These are phyloP conservation scores for Stenolophus ochropezus DNA, from an alignment of 2,888 invertebrate genomes.

Conservation along the genomic window DNA sequence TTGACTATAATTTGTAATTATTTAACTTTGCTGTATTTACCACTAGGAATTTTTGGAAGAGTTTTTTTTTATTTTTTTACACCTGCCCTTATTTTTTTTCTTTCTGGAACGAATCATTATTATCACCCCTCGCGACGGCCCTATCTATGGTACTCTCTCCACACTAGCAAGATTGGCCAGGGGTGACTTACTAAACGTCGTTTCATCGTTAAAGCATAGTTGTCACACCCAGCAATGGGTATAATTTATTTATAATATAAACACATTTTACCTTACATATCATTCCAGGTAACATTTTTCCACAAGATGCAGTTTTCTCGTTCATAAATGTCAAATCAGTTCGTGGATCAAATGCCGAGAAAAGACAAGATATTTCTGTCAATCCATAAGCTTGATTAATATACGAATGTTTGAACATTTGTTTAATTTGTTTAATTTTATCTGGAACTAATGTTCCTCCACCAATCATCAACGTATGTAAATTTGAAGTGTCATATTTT, in stretches of 20 bases:
- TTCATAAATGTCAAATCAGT: not conserved
- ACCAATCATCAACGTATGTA: constrained; percentile 55
- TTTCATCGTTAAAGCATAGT: no score
- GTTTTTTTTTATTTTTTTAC: constrained; percentile 61
- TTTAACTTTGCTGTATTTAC: constrained; percentile 61
- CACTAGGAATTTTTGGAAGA: constrained; percentile 63
- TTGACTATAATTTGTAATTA: no score
- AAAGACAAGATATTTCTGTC: constrained; percentile 59
- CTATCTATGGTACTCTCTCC: no score
- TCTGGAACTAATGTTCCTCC: constrained; percentile 55
- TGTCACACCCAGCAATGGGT: no score
- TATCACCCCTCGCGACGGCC: no score
- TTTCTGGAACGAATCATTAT: constrained; percentile 53
- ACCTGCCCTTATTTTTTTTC: constrained; percentile 63
- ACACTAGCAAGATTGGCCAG: no score
- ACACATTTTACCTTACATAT: constrained; percentile 4
- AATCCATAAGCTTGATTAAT: constrained; percentile 60
- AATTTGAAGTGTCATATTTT: constrained; percentile 52
- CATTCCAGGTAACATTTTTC: constrained; percentile 7
- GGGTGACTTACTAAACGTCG: no score
- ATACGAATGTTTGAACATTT: constrained; percentile 52
- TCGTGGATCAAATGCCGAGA: constrained; percentile 22
- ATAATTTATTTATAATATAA: not conserved
- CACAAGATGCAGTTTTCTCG: constrained; percentile 28
- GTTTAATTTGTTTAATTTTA: constrained; percentile 54